Evolutionary conservation across 1,140 invertebrate genomes (phyloP), one percentile per base, ranked within the genome.

Genomic region (Drosophila willistoni): DNA sequence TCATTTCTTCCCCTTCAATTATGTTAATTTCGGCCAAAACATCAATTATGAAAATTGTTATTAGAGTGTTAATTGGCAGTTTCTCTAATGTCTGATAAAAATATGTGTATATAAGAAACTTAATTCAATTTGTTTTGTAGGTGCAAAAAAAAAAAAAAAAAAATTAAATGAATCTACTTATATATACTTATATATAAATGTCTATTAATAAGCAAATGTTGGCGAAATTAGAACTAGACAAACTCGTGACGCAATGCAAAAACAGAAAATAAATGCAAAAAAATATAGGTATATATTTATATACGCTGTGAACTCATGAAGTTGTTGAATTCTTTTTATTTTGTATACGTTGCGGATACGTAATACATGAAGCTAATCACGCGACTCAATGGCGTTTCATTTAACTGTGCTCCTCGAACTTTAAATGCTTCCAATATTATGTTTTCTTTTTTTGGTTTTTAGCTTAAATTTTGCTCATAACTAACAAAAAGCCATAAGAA

Each of bases 171-270:
- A 1, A 39, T 12, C 36, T 4, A 39, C 12, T 13, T 39, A 13
- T 7, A 47, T 19, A 44, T 44, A 42, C 14, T 6, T 29, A 2
- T 63, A 25, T 62, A 42, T 51, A 54, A 55, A 60, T 51, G 54
- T 22, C 71, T 60, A 63, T 68, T 63, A 64, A 57, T 68, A 51
- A 22, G 44, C 44, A 51, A 51, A 51, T 22, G 3, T 51, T 51
- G 44, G 44, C 44, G 44, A 51, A 51, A 51, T 51, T 51, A 51
- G 44, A 51, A 51, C 44, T 51, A 51, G 44, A 51, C 44, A 51
- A 51, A 51, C 44, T 51, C 44, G 44, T 51, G 44, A 51, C 44
- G 44, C 44, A 51, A 22, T 22, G 19, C 36, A 51, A 19, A 51
- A 51, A 51, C 44, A 19, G 44, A 51, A 51, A 51, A 51, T 51